Evolutionary conservation across 2,113 vertebrate species (phyloP), one percentile per base, ranked within the genome.

Genomic region (Nannobrachium achirus): DNA sequence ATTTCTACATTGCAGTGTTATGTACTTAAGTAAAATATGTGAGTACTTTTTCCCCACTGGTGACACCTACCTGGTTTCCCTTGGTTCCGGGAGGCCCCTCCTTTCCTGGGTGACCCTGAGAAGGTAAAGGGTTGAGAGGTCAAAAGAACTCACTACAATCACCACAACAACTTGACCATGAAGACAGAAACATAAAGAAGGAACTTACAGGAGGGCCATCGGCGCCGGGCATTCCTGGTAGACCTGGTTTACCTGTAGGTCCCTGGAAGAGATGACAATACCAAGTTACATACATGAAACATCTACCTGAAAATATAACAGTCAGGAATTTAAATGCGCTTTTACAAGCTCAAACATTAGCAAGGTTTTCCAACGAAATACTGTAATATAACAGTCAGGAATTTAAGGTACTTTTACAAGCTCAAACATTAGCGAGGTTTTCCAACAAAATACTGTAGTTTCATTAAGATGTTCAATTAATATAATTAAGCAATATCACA

Each of bases 161-260:
- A 4, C 6, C 3, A 4, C 3, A 4, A 4, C 25, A 33, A 33
- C 25, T 33, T 5, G 25, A 33, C 6, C 3, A 33, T 33, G 25
- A 33, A 33, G 25, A 33, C 25, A 33, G 25, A 33, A 33, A 33
- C 25, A 33, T 33, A 20, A 44, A 11, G 3, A 14, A 50, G 19
- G 50, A 63, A 92, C 95, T 88, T 88, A 98, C 95, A 6, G 95
- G 95, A 39, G 93, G 95, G 1, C 96, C 96, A 0, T 98, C 96
- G 1, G 94, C 93, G 57, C 96, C 96, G 0, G 95, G 94, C 93
- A 97, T 95, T 71, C 96, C 96, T 2, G 95, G 96, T 2, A 98
- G 92, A 52, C 96, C 96, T 53, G 95, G 95, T 78, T 98, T 98
- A 50, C 96, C 96, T 50, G 62, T 92, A 16, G 95, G 95, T 20